phyloP scores from a whole-genome alignment of 2,888 invertebrate species.

The Acholoe squamosa region DNA sequence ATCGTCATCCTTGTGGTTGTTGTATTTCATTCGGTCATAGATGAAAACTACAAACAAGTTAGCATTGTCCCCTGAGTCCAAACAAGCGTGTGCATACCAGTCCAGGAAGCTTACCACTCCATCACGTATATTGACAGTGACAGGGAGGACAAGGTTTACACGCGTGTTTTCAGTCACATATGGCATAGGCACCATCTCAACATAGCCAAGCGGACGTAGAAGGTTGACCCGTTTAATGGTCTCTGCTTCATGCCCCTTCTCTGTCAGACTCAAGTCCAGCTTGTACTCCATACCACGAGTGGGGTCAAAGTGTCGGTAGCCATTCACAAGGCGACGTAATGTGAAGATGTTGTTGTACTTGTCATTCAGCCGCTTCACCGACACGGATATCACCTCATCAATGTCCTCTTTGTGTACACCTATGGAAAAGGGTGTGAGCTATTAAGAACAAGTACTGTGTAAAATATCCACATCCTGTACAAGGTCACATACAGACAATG shows the following conservation, averaged over 20 bases:
- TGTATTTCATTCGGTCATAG: conserved; percentile 72
- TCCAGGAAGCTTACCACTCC: conserved; percentile 88
- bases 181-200: conserved; percentile 94
- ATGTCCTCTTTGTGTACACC: conserved; percentile 86
- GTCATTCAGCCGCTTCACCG: conserved; percentile 75
- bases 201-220: conserved; percentile 92
- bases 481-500: no score
- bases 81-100: conserved; percentile 89
- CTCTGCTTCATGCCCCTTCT: conserved; percentile 70
- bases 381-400: conserved; percentile 86
- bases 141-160: conserved; percentile 90
- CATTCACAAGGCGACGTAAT: conserved; percentile 86
- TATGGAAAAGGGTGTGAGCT: conserved; percentile 68
- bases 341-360: conserved; percentile 75
- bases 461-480: no score
- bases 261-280: conserved; percentile 85
- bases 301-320: conserved; percentile 91
- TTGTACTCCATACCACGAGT: conserved; percentile 93
- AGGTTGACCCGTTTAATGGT: conserved; percentile 88
- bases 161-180: conserved; percentile 97
- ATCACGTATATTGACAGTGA: conserved; percentile 85
- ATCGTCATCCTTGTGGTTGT: conserved; percentile 77
- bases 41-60: conserved; percentile 90
- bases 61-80: conserved; percentile 91
- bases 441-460: no score